Percentiles rank a stretch among this genome's conserved stretches.
These are phyloP conservation scores for Hippocampus comes DNA, from an alignment of 2,113 vertebrate species.

Conservation along the genomic window DNA sequence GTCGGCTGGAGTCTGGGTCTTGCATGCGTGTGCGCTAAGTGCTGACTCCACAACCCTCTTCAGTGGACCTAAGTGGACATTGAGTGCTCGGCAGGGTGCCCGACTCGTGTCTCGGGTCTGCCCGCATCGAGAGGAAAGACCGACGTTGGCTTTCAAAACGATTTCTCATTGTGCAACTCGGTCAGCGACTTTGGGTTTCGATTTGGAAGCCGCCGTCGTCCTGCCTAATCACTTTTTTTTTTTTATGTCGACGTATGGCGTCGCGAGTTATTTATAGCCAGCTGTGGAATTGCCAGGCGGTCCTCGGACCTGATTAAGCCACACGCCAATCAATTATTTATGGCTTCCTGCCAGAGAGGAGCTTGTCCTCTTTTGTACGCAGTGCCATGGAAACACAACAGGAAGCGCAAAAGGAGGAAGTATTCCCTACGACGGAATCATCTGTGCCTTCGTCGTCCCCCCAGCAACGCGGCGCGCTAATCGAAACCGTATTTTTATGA, in stretches of 20 bases:
- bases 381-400: slow-evolving; percentile 75
- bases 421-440: slow-evolving; percentile 55
- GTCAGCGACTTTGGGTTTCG: too few relatives aligned
- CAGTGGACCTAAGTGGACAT: slow-evolving; percentile 48
- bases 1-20: neutral
- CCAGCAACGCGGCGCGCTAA: slow-evolving; percentile 37
- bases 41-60: slow-evolving; percentile 33
- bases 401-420: slow-evolving; percentile 70
- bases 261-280: slow-evolving; percentile 75
- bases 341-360: slow-evolving; percentile 68
- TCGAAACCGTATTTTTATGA: slow-evolving; percentile 39
- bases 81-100: slow-evolving; percentile 44
- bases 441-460: slow-evolving; percentile 34
- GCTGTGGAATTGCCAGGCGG: slow-evolving; percentile 66
- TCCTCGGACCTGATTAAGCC: slow-evolving; percentile 68
- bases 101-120: too few relatives aligned
- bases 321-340: slow-evolving; percentile 77
- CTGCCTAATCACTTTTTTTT: slow-evolving; percentile 55
- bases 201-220: slow-evolving; percentile 45
- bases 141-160: neutral
- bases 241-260: slow-evolving; percentile 43
- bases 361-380: slow-evolving; percentile 69
- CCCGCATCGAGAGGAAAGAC: neutral
- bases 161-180: neutral
- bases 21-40: slow-evolving; percentile 21